Evolutionary conservation across 2,888 invertebrate genomes (phyloP), one percentile per base, ranked within the genome.

Genomic region (Abscondita cerata): DNA sequence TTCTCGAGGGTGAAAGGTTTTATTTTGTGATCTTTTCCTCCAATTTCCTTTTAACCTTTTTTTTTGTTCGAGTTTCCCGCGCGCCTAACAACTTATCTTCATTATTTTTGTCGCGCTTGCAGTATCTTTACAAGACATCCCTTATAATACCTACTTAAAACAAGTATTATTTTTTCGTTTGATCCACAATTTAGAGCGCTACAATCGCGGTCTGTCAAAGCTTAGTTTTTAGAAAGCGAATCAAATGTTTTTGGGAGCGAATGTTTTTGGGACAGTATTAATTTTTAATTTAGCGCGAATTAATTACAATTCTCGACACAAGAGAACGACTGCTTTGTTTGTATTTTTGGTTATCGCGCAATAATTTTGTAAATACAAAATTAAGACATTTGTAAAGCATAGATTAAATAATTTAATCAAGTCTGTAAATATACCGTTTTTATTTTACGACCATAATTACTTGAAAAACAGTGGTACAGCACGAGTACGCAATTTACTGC

Each of bases 21-120:
- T 66, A 64, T 65, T 52, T 65, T 62, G 58, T 59, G 58, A 53
- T 58, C 64, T 60, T 64, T n/a, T n/a, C n/a, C n/a, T n/a, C n/a
- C 63, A 63, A 63, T 63, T 65, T 62, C 64, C 62, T 57, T 68
- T 58, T 65, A 62, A 63, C 66, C 66, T 66, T 66, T 57, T 65
- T 56, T 52, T 59, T 48, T 59, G n/a, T n/a, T n/a, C n/a, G 47
- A 59, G 51, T 50, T 61, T 64, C 57, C n/a, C n/a, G n/a, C n/a
- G n/a, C 55, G 66, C 63, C 59, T 61, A 51, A 56, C 65, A 65
- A 66, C 65, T 65, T 66, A 66, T 68, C 66, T 66, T 66, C 65
- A 66, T 68, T 68, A 66, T 65, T 62, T 60, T 34, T 54, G 48
- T 57, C 57, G 55, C 25, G 53, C 48, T 41, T 13, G 41, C 41